Base-by-base conservation (phyloP, 2,797 vertebrate genomes). In the Xiphorhynchus erythropygius region DNA sequence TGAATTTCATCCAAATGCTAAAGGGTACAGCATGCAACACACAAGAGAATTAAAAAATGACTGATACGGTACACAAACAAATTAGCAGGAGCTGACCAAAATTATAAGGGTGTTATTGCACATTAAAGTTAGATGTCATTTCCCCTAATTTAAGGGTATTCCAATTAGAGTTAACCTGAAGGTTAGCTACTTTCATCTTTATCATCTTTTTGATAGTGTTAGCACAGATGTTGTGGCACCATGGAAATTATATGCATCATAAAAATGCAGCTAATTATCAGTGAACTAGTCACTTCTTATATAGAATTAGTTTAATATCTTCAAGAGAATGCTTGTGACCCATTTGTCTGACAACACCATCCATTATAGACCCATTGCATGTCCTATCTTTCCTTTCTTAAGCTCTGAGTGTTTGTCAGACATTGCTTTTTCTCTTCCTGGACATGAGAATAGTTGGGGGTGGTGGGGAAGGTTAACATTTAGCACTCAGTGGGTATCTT, bases 301-400 rank as follows among this genome's bases (percentile, higher is more conserved):
- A 92, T 97, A 94, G 64, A 96, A 95, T 94, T 83, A 70, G 70
- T 65, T 89, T 82, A 90, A 90, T 85, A 86, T 95, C 98, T 98
- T 98, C 97, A 98, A 96, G 95, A 3, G 8, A 96, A 96, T 96
- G 90, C 94, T 94, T 97, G 95, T 96, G 98, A 98, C 89, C 96
- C 78, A 33, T 84, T 90, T 75, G 94, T 98, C 97, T 96, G 94
- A 96, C 92, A 93, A 98, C 94, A 97, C 75, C 79, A 90, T 75
- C 82, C 79, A 94, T 94, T 95, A 96, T 95, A 98, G 98, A 98
- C 97, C 97, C 97, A 96, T 98, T 97, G 98, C 95, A 95, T 96
- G 90, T 97, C 94, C 85, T 95, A 60, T 94, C 94, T 96, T 95
- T 96, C 93, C 96, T 97, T 98, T 97, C 97, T 97, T 84, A 89